Conservation (phyloP, 2,888 invertebrate species). For the Tetranychus truncatus region DNA sequence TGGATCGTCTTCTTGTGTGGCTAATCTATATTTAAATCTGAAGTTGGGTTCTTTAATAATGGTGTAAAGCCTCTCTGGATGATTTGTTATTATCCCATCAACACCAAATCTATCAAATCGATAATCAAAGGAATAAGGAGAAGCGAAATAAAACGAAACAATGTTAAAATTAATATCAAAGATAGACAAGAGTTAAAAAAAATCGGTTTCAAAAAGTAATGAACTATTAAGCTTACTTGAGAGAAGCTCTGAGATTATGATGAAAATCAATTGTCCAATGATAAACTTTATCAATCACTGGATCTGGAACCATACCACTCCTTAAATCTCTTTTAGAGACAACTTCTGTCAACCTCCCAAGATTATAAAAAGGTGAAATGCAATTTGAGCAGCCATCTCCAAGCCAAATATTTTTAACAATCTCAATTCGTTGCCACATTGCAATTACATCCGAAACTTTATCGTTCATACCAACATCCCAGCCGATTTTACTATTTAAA, state of each 20-base stretch:
- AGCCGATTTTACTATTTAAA: constrained; percentile 22
- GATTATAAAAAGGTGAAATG: constrained; percentile 25
- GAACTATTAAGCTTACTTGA: constrained; percentile 17
- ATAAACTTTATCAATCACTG: constrained; percentile 25
- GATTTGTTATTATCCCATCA: constrained; percentile 24
- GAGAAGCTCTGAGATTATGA: constrained; percentile 23
- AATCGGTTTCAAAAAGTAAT: not conserved
- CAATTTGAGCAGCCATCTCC: constrained; percentile 28
- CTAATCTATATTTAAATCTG: constrained; percentile 14
- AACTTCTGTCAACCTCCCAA: constrained; percentile 24
- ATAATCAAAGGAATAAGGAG: no score
- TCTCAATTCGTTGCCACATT: constrained; percentile 23
- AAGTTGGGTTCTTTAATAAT: constrained; percentile 19
- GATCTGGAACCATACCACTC: constrained; percentile 16
- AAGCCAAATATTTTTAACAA: constrained; percentile 27
- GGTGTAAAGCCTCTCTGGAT: constrained; percentile 22
- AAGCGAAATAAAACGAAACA: no score
- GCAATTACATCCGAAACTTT: constrained; percentile 23
- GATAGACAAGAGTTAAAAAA: not conserved
- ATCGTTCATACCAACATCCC: constrained; percentile 27
- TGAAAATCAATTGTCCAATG: constrained; percentile 28
- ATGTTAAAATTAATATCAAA: no score
- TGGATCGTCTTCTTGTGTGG: constrained; percentile 19
- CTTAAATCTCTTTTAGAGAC: constrained; percentile 22
- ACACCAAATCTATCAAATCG: constrained; percentile 15